A percentile compares a stretch with the other conserved stretches of the same genome.
These are phyloP conservation scores for Varecia variegata DNA, from an alignment of 2,797 vertebrate species.

Conservation along the genomic window DNA sequence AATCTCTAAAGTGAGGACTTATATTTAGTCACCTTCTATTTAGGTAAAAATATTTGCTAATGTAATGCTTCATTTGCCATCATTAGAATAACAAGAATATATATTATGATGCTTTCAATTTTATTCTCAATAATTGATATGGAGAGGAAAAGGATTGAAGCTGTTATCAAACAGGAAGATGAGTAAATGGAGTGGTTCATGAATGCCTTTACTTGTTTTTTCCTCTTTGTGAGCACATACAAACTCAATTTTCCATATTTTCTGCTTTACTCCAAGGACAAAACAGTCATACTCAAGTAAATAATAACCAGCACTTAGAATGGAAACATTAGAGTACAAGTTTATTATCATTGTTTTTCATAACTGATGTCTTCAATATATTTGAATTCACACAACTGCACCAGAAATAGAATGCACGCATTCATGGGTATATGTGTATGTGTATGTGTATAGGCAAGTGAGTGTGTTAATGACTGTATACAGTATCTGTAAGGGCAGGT, in stretches of 20 bases:
- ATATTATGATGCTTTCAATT: constrained; percentile 22
- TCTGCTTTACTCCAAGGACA: neutral
- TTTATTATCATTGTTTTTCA: constrained; percentile 70
- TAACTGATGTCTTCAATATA: constrained; percentile 65
- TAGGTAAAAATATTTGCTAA: constrained; percentile 5
- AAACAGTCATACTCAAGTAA: neutral
- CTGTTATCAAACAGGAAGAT: neutral
- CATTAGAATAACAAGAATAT: constrained; percentile 46
- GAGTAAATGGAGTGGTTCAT: neutral
- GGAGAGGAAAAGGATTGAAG: neutral
- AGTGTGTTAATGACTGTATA: constrained; percentile 60
- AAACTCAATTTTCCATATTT: neutral
- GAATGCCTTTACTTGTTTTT: neutral
- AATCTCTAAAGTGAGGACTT: neutral
- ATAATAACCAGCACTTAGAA: constrained; percentile 55
- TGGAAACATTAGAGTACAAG: constrained; percentile 72
- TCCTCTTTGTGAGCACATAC: neutral
- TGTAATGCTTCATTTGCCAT: constrained; percentile 56
- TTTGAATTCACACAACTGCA: constrained; percentile 73
- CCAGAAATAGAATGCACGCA: neutral
- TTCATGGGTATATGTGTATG: neutral
- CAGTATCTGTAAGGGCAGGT: constrained; percentile 44
- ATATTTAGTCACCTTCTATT: neutral
- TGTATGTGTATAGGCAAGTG: neutral
- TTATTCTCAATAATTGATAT: neutral